phyloP scores from a whole-genome alignment of 2,888 invertebrate species.

The Macrosoma leucophasiata region DNA sequence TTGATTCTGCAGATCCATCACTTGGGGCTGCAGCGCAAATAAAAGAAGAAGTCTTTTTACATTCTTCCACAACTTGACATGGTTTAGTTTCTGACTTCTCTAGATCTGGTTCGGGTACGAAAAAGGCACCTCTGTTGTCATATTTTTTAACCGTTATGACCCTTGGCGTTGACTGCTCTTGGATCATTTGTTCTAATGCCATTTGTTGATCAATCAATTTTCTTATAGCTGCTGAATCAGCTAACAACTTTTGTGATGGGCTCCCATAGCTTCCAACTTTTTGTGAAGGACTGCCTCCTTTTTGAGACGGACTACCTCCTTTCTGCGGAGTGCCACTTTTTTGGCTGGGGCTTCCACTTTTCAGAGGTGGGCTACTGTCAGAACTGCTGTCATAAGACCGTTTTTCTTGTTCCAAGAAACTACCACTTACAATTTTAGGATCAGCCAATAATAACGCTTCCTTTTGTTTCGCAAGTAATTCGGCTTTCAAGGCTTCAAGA shows the following conservation, averaged over 20 bases:
- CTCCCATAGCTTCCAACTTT: slow-evolving; percentile 63
- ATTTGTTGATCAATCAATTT: slow-evolving; percentile 69
- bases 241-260: slow-evolving; percentile 63
- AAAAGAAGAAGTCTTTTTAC: slow-evolving; percentile 57
- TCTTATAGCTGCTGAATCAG: slow-evolving; percentile 64
- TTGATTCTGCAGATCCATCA: slow-evolving; percentile 68
- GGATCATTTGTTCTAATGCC: slow-evolving; percentile 59
- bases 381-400: slow-evolving; percentile 75
- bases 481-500: slow-evolving; percentile 87
- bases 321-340: slow-evolving; percentile 52
- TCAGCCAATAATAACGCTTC: slow-evolving; percentile 83
- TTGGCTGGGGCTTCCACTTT: slow-evolving; percentile 57
- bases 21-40: slow-evolving; percentile 66
- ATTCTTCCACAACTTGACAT: slow-evolving; percentile 54
- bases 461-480: slow-evolving; percentile 89
- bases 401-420: slow-evolving; percentile 69
- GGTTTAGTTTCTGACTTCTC: slow-evolving; percentile 34
- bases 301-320: slow-evolving; percentile 66
- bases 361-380: slow-evolving; percentile 75
- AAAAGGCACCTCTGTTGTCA: slow-evolving; percentile 67
- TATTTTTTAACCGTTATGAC: slow-evolving; percentile 65
- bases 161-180: slow-evolving; percentile 55
- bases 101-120: slow-evolving; percentile 56
- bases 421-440: slow-evolving; percentile 64
- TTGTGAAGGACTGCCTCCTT: slow-evolving; percentile 66